A percentile compares a stretch with the other conserved stretches of the same genome.
Evolutionary conservation across 1,140 invertebrate species (phyloP).

Genomic region (Drosophila kepulauana): DNA sequence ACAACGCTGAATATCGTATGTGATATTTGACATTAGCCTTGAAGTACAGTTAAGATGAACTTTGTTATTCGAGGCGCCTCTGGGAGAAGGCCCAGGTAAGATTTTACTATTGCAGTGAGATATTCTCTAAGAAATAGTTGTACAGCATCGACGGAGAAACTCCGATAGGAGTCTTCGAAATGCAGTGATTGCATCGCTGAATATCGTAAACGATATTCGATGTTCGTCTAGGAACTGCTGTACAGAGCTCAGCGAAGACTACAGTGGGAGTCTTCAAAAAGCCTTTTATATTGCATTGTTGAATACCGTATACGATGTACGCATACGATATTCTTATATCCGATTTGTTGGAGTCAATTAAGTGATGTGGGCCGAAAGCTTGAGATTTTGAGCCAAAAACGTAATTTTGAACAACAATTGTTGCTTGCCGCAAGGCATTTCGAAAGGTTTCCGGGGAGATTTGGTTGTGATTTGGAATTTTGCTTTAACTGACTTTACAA

Average conservation of each 20-base stretch:
- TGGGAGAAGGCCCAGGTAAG: no score
- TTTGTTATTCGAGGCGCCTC: no score
- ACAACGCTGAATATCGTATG: slow-evolving; percentile 3
- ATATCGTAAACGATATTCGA: slow-evolving; percentile 4
- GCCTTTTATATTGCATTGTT: slow-evolving; percentile 44
- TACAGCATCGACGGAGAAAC: slow-evolving; percentile 18
- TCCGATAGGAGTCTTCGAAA: slow-evolving; percentile 6
- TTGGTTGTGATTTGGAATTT: slow-evolving; percentile 56
- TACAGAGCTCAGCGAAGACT: slow-evolving; percentile 15
- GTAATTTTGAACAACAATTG: slow-evolving; percentile 16
- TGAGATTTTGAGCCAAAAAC: slow-evolving; percentile 29
- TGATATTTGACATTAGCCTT: not conserved
- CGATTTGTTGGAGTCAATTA: slow-evolving; percentile 81
- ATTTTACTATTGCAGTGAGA: no score
- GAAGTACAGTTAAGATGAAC: no score
- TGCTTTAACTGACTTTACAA: slow-evolving; percentile 84
- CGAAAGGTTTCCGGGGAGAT: not conserved
- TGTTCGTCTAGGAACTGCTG: slow-evolving; percentile 34
- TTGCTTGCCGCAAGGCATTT: slow-evolving; percentile 3
- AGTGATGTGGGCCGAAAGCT: slow-evolving; percentile 67
- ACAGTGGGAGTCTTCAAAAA: slow-evolving; percentile 20
- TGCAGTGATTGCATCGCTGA: slow-evolving; percentile 24
- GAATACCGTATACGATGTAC: slow-evolving; percentile 36
- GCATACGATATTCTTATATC: slow-evolving; percentile 54
- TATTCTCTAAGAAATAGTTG: slow-evolving; percentile 35